Base-by-base conservation (phyloP, 2,888 invertebrate species). In the Phyllotreta striolata region DNA sequence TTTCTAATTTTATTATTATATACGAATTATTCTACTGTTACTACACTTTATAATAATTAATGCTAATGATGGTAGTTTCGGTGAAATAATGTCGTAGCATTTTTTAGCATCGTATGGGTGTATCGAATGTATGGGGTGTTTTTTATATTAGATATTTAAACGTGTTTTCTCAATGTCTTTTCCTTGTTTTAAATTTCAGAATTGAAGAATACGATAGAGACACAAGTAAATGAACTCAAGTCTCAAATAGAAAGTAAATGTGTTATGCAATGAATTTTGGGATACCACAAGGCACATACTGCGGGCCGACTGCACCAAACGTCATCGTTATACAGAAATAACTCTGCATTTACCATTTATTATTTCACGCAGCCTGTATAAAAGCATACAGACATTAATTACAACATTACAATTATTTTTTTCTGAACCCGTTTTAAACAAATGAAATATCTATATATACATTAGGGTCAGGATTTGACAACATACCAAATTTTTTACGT, bases 161-260 rank as follows among this genome's bases (percentile, higher is more conserved):
- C 38, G 56, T 56, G 24, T 60, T 51, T 51, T 62, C 37, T 64
- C 66, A 66, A 64, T 70, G 66, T 70, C 24, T 24, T 66, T 69
- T 35, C 57, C 68, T 64, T 71, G 66, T 72, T 66, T 24, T 66
- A 39, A 58, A 80, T 91, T 92, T 76, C 92, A 96, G 96, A 95
- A 87, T 86, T 96, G 89, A 96, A 95, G 90, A 95, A 96, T 87
- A 92, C 94, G 86, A 91, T 96, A 88, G 95, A 96, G 87, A 92
- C 94, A 84, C 95, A 95, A 89, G 95, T 96, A 86, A 95, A 91
- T 85, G 95, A 96, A 88, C 88, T 96, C 84, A 96, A 95, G 87
- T 90, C 94, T 83, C 93, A 95, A 87, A 92, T 96, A 85, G 96
- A 96, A 88, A 95, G 93, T 87, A 95, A 93, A 88, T 95, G 95